A percentile compares a stretch with the other conserved stretches of the same genome.
These are phyloP conservation scores for Napeogenes inachia DNA, from an alignment of 2,888 invertebrate species.

Conservation along the genomic window DNA sequence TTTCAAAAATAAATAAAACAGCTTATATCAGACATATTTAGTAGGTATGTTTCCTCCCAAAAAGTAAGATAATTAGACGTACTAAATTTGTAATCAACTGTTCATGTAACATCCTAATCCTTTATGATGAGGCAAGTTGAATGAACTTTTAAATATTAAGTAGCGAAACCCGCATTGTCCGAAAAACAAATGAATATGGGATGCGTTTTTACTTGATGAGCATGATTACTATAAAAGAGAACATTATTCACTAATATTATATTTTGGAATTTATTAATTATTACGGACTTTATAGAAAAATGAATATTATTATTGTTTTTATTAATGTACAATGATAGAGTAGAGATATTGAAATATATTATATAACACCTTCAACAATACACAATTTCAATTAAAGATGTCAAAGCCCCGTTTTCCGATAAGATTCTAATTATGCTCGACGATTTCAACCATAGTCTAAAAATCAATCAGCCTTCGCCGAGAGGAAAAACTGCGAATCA, in stretches of 20 bases:
- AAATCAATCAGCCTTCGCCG: constrained; percentile 52
- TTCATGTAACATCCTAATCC: constrained; percentile 31
- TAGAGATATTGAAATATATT: neutral
- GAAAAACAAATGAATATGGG: constrained; percentile 33
- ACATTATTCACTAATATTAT: neutral
- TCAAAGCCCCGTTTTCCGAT: neutral
- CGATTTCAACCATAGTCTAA: constrained; percentile 30
- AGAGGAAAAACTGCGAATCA: constrained; percentile 62
- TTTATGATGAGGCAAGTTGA: constrained; percentile 41
- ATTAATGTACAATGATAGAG: no score
- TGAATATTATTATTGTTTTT: no score
- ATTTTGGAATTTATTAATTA: no score
- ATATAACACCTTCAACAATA: neutral
- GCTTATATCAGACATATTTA: neutral
- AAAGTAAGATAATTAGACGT: constrained; percentile 16
- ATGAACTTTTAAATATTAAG: constrained; percentile 44
- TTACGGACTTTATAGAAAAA: no score
- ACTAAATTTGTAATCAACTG: constrained; percentile 23
- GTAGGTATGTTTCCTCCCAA: constrained; percentile 3
- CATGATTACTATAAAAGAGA: constrained; percentile 8
- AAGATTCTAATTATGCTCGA: constrained; percentile 22
- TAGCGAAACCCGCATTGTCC: constrained; percentile 29
- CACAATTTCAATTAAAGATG: constrained; percentile 1
- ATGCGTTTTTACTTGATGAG: constrained; percentile 22
- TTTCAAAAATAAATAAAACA: neutral